A percentile compares a stretch with the other conserved stretches of the same genome.
Conservation (phyloP, 2,113 vertebrate genomes). For the Orycteropus afer region DNA sequence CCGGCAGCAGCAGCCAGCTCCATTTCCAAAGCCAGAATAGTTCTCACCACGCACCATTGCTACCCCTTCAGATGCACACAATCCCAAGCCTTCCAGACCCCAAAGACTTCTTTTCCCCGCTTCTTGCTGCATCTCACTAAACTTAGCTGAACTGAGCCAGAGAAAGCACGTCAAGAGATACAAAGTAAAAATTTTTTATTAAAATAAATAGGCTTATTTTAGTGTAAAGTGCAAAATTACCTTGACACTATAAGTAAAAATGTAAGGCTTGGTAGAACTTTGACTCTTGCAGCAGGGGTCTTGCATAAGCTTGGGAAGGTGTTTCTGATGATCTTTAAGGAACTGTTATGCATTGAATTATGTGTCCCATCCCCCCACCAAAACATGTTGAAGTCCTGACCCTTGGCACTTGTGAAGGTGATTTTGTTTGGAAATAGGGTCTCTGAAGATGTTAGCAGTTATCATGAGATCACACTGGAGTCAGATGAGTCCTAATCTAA, state of each 20-base stretch:
- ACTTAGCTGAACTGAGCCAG: background rate
- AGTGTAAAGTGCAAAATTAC: background rate
- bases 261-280: background rate
- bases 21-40: background rate
- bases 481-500: background rate
- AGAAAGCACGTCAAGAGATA: too few relatives aligned
- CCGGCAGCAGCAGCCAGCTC: slow-evolving; percentile 40
- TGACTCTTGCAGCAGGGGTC: background rate
- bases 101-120: too few relatives aligned
- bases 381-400: background rate
- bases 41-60: background rate
- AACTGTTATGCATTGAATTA: background rate
- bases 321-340: background rate
- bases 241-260: background rate
- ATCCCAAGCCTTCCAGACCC: background rate
- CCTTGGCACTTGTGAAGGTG: background rate
- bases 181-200: background rate
- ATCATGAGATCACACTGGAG: background rate
- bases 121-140: background rate
- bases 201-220: background rate
- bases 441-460: too few relatives aligned
- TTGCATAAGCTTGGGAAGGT: background rate
- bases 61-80: too few relatives aligned
- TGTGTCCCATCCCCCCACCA: background rate
- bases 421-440: background rate